Conservation (phyloP, 2,113 vertebrate species). For the Steatornis caripensis region DNA sequence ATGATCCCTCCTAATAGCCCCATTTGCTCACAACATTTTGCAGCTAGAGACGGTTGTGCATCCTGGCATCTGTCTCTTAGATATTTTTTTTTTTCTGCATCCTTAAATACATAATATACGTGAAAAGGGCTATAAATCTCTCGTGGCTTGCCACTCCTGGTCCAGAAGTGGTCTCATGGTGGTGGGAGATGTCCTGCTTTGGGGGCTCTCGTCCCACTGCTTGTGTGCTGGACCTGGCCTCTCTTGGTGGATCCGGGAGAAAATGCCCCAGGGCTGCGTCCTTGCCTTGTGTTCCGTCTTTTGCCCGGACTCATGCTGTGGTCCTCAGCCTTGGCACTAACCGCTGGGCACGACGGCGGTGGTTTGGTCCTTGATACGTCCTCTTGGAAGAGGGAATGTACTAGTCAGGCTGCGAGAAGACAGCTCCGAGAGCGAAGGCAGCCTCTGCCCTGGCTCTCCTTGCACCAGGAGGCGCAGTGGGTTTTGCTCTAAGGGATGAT, state of each 20-base stretch:
- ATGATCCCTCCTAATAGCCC: background rate
- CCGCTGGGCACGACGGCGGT: rapidly evolving
- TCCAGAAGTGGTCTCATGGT: background rate
- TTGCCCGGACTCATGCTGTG: background rate
- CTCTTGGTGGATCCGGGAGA: background rate
- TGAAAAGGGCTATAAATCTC: background rate
- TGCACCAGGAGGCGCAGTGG: background rate
- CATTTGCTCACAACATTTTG: background rate
- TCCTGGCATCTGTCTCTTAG: background rate
- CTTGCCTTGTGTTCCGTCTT: background rate
- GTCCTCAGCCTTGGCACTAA: background rate
- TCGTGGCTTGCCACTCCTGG: background rate
- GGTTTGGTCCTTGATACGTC: background rate
- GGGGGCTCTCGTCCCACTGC: background rate
- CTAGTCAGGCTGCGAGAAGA: background rate
- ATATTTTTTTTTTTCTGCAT: background rate
- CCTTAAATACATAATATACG: background rate
- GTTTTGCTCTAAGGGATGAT: too few relatives aligned
- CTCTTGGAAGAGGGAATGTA: background rate
- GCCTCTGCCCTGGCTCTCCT: background rate
- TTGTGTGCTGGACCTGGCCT: background rate
- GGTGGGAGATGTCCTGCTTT: background rate
- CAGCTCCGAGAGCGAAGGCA: rapidly evolving
- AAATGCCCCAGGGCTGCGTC: background rate
- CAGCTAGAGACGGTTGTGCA: background rate